Conservation (phyloP, 2,888 invertebrate genomes). For the Agrotis segetum region DNA sequence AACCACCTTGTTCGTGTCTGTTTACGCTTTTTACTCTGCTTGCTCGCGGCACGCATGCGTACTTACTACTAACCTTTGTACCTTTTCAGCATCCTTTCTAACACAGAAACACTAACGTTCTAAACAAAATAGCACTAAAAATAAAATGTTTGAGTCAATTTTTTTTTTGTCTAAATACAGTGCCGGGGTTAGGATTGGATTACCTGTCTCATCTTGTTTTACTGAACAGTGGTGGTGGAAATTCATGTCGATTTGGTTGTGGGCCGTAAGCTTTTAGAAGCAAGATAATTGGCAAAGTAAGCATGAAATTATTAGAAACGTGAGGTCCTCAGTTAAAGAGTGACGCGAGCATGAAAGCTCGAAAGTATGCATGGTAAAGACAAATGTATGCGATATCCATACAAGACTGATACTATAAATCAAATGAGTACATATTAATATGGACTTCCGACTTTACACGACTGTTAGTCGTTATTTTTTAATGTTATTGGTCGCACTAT, state of each 20-base stretch:
- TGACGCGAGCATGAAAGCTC: slow-evolving; percentile 19
- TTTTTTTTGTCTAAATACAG: slow-evolving; percentile 22
- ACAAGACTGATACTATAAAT: not conserved
- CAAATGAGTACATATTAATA: no score
- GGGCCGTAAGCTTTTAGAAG: slow-evolving; percentile 52
- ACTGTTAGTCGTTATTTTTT: not conserved
- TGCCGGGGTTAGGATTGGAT: slow-evolving; percentile 52
- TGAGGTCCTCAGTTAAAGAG: slow-evolving; percentile 2
- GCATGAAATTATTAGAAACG: slow-evolving; percentile 31
- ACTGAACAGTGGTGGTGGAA: slow-evolving; percentile 69
- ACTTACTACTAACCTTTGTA: slow-evolving; percentile 89
- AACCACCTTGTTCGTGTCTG: slow-evolving; percentile 79
- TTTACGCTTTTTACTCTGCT: slow-evolving; percentile 85
- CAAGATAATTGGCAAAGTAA: slow-evolving; percentile 17
- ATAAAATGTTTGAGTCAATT: slow-evolving; percentile 17
- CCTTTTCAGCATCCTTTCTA: slow-evolving; percentile 89
- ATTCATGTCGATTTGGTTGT: slow-evolving; percentile 63
- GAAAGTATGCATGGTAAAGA: slow-evolving; percentile 28
- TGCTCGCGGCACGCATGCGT: slow-evolving; percentile 88
- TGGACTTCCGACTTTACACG: not conserved
- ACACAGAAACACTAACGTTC: slow-evolving; percentile 83
- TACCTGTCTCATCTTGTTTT: slow-evolving; percentile 82
- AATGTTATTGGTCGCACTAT: not conserved
- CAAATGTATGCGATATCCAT: slow-evolving; percentile 27
- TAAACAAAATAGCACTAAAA: slow-evolving; percentile 71